Evolutionary conservation across 2,888 invertebrate species (phyloP).

Genomic region (Cheiracanthium punctorium): DNA sequence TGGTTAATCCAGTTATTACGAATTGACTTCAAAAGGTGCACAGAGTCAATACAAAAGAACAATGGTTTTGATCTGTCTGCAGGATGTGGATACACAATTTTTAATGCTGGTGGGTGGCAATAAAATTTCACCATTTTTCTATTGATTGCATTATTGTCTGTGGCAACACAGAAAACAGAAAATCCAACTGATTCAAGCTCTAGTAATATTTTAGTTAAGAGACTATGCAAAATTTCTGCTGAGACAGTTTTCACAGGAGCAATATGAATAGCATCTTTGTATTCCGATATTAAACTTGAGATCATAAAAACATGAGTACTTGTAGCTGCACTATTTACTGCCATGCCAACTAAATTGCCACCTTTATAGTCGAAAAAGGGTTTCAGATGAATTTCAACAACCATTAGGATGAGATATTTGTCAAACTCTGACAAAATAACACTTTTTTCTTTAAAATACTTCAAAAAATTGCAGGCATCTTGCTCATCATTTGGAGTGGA

Average conservation of each 20-base stretch:
- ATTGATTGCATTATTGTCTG: constrained; percentile 22
- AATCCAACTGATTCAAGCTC: neutral
- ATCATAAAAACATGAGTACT: constrained; percentile 35
- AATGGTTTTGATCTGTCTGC: neutral
- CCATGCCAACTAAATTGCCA: constrained; percentile 25
- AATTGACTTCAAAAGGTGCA: neutral
- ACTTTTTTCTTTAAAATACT: neutral
- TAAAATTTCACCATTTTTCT: neutral
- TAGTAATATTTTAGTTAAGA: neutral
- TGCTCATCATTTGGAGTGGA: neutral
- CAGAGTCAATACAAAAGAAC: neutral
- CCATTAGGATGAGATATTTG: constrained; percentile 13
- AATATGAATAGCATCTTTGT: constrained; percentile 32
- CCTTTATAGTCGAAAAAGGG: constrained; percentile 28
- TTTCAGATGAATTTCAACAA: constrained; percentile 35
- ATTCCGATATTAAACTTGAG: constrained; percentile 12
- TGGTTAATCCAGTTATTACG: neutral
- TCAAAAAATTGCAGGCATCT: constrained; percentile 1
- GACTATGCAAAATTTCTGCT: neutral
- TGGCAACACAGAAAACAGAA: neutral
- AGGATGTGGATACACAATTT: neutral
- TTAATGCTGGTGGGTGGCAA: too few relatives aligned
- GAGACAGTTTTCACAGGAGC: neutral
- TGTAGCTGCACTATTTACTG: constrained; percentile 24
- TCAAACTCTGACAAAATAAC: neutral